Conservation (phyloP, 2,888 invertebrate genomes). For the Spatulosminthurus flaviceps region DNA sequence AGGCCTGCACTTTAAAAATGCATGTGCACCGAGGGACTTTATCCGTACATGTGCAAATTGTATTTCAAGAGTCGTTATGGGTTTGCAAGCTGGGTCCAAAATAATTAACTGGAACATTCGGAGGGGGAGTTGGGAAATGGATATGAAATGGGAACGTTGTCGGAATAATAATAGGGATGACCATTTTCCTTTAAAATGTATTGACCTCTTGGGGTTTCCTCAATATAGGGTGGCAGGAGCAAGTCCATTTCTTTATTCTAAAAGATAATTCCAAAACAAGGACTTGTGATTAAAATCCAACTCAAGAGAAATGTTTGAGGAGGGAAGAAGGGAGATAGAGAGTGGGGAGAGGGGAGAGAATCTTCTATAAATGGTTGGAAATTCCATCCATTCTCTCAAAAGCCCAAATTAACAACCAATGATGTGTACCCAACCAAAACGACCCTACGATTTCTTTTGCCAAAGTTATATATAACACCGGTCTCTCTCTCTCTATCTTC, state of each 20-base stretch:
- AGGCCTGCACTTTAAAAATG: too few relatives aligned
- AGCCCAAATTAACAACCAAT: not conserved
- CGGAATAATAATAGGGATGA: constrained; percentile 14
- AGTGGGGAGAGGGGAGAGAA: not conserved
- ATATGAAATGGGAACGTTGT: not conserved
- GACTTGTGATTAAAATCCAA: constrained; percentile 22
- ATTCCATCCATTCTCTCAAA: not conserved
- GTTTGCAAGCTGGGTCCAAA: not conserved
- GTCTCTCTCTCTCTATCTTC: too few relatives aligned
- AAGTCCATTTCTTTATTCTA: constrained; percentile 8
- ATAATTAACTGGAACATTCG: not conserved
- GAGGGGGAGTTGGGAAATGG: constrained; percentile 3
- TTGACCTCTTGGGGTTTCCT: constrained; percentile 5
- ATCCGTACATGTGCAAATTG: too few relatives aligned
- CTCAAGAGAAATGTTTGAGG: constrained; percentile 6
- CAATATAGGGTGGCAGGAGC: not conserved
- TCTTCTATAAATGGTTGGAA: not conserved
- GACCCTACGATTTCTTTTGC: not conserved
- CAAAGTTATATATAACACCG: too few relatives aligned
- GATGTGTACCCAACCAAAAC: not conserved
- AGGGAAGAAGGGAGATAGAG: not conserved
- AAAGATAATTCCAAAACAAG: constrained; percentile 6
- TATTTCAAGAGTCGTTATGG: too few relatives aligned
- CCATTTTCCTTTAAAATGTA: not conserved
- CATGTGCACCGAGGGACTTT: too few relatives aligned